Evolutionary conservation across 2,888 invertebrate species (phyloP).

Genomic region (Drosophila testacea): DNA sequence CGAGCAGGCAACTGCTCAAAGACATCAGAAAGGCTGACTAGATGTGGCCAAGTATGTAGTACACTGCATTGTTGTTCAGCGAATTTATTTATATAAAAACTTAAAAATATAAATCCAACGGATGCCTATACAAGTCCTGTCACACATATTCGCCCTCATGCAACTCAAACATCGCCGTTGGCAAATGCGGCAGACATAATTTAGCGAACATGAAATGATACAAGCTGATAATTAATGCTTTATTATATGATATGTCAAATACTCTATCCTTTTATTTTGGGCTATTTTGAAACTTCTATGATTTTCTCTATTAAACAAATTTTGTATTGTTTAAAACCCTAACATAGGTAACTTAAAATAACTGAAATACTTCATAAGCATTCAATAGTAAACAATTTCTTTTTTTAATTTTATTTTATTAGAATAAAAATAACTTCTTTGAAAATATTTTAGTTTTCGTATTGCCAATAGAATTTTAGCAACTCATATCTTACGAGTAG

Average conservation of each 20-base stretch:
- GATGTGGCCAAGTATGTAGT: conserved; percentile 43
- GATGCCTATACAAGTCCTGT: conserved; percentile 80
- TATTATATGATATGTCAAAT: conserved; percentile 38
- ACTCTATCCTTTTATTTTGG: conserved; percentile 32
- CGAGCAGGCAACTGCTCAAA: conserved; percentile 49
- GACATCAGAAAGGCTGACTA: conserved; percentile 46
- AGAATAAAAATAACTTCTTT: too few species aligned
- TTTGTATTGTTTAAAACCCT: too few species aligned
- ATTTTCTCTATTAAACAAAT: too few species aligned
- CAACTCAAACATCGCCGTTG: conserved; percentile 52
- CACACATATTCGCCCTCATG: conserved; percentile 56
- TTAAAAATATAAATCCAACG: conserved; percentile 75
- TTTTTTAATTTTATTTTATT: too few species aligned
- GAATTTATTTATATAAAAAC: conserved; percentile 77
- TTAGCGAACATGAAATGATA: conserved; percentile 71
- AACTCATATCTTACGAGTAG: too few species aligned
- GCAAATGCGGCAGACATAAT: conserved; percentile 66
- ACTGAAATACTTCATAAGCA: too few species aligned
- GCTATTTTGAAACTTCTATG: not conserved
- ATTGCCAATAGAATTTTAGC: too few species aligned
- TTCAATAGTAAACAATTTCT: too few species aligned
- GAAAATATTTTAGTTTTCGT: too few species aligned
- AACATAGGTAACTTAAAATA: too few species aligned
- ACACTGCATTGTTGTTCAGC: conserved; percentile 68
- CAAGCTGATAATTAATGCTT: conserved; percentile 30